A percentile compares a stretch with the other conserved stretches of the same genome.
Evolutionary conservation across 2,888 invertebrate species (phyloP).

Genomic region (Endomychus coccineus): DNA sequence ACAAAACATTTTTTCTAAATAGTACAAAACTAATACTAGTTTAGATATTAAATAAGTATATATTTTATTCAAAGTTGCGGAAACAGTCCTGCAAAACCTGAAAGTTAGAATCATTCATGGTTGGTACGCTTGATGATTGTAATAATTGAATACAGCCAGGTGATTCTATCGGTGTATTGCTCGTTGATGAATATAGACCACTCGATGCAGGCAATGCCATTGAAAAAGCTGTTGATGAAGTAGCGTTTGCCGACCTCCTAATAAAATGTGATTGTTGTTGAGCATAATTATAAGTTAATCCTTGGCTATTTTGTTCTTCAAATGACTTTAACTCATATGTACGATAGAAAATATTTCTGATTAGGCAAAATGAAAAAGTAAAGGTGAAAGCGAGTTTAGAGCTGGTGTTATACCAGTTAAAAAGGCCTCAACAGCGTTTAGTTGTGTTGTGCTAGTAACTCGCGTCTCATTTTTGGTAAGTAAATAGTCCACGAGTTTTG

Average conservation of each 20-base stretch:
- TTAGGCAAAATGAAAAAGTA: constrained; percentile 18
- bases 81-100: not conserved
- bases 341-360: constrained; percentile 18
- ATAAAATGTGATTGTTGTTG: constrained; percentile 1
- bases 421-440: constrained; percentile 20
- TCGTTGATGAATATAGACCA: constrained; percentile 1
- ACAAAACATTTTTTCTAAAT: not conserved
- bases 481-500: constrained; percentile 15
- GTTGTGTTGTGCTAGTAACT: not conserved
- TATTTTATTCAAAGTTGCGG: not conserved
- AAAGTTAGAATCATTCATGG: not conserved
- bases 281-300: not conserved
- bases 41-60: not conserved
- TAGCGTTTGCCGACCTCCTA: not conserved
- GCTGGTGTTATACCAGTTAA: constrained; percentile 16
- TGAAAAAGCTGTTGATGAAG: constrained; percentile 1
- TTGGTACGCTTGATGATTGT: not conserved
- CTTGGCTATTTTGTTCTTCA: constrained; percentile 5
- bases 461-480: constrained; percentile 9
- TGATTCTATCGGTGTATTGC: constrained; percentile 1
- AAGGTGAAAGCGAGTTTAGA: constrained; percentile 16
- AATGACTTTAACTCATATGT: constrained; percentile 16
- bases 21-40: too few species aligned
- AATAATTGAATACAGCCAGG: not conserved
- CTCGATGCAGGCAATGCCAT: constrained; percentile 2